phyloP scores from a whole-genome alignment of 1,140 invertebrate genomes.

The Nomia melanderi region DNA sequence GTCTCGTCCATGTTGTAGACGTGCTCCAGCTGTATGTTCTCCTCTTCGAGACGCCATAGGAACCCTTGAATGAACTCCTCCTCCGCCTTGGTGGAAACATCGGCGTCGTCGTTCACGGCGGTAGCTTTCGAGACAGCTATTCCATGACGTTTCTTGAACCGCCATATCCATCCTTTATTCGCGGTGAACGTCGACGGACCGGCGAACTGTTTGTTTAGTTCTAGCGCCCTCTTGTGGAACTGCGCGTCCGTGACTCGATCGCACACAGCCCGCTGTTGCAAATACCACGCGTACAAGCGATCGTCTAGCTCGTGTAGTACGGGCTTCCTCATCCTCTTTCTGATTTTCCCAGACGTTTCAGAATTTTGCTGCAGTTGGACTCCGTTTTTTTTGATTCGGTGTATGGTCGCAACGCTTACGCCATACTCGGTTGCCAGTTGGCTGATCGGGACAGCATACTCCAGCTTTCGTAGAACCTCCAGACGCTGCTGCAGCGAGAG shows the following conservation, averaged over 20 bases:
- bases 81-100: neutral
- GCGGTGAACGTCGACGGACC: neutral
- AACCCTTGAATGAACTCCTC: neutral
- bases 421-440: neutral
- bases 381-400: neutral
- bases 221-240: neutral
- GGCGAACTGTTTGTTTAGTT: neutral
- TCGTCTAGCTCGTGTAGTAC: neutral
- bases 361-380: neutral
- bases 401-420: neutral
- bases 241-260: neutral
- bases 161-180: neutral
- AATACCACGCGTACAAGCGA: neutral
- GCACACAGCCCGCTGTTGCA: neutral
- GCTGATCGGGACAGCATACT: neutral
- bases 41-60: neutral
- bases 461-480: neutral
- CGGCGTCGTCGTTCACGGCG: neutral
- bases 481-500: neutral
- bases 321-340: neutral
- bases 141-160: neutral
- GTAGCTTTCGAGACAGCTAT: neutral
- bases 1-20: neutral
- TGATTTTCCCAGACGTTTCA: neutral
- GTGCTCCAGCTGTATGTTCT: neutral